phyloP scores from a whole-genome alignment of 2,888 invertebrate species.

The Margaritifera margaritifera region DNA sequence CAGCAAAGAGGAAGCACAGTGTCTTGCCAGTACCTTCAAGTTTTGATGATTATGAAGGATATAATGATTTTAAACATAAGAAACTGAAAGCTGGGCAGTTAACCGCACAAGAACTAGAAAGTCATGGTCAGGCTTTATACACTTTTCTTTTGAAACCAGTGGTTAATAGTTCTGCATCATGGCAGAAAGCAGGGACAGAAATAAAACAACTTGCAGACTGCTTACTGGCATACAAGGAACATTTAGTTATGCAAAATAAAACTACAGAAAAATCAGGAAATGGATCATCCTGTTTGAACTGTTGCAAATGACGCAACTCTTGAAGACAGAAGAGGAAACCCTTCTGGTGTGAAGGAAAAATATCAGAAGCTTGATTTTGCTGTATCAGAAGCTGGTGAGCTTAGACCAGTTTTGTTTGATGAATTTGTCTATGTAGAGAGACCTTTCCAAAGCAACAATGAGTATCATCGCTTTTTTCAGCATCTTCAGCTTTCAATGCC shows the following conservation, averaged over 20 bases:
- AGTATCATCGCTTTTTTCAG: slow-evolving; percentile 5
- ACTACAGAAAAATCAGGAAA: neutral
- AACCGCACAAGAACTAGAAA: neutral
- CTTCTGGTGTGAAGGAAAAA: slow-evolving; percentile 4
- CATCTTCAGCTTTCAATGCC: slow-evolving; percentile 12
- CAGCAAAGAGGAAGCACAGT: too few species aligned
- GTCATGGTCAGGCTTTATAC: slow-evolving; percentile 7
- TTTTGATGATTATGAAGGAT: too few species aligned
- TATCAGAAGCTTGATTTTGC: slow-evolving; percentile 9
- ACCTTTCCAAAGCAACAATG: slow-evolving; percentile 10
- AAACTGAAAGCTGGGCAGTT: slow-evolving; percentile 5
- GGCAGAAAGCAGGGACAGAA: neutral
- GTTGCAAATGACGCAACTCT: slow-evolving; percentile 11
- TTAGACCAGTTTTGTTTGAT: slow-evolving; percentile 18
- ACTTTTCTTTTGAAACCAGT: slow-evolving; percentile 4
- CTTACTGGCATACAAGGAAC: slow-evolving; percentile 5
- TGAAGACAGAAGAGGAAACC: slow-evolving; percentile 3
- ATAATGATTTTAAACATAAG: slow-evolving; percentile 9
- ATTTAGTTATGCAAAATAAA: slow-evolving; percentile 2
- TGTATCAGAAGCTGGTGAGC: neutral
- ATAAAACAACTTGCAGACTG: slow-evolving; percentile 9
- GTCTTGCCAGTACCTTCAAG: too few species aligned
- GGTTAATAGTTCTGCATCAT: neutral
- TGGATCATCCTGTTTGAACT: slow-evolving; percentile 9
- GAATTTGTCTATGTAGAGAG: slow-evolving; percentile 9